Evolutionary conservation across 1,140 invertebrate genomes (phyloP), one percentile per base, ranked within the genome.

Genomic region (Musca domestica): DNA sequence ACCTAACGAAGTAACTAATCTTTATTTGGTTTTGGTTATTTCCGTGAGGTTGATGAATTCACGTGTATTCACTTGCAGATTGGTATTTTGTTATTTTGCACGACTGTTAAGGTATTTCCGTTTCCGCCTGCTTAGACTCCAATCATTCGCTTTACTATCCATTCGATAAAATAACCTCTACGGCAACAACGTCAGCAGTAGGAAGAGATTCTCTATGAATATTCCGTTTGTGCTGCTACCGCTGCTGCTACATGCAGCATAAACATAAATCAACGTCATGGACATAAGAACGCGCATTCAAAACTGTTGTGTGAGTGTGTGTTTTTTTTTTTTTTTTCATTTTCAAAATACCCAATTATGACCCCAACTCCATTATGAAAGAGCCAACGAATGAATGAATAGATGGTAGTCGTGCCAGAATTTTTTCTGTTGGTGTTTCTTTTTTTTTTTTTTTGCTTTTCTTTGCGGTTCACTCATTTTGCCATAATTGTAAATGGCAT

Each of bases 241-340:
- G 46, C 56, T 65, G 17, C 63, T 20, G 49, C 54, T 30, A 61
- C 67, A 67, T 67, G 68, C 67, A 68, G 69, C 70, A 49, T 56
- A 69, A 70, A 76, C 76, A 80, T 80, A 80, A 80, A 80, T 80
- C 77, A 80, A 77, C 77, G 77, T 80, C 77, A 80, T 73, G 70
- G 69, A 71, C 74, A 76, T 73, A 78, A 76, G 70, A 69, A 51
- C 65, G 49, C 49, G 65, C 27, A 61, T 61, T 61, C 56, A 61
- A 61, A 61, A 61, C 34, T 9, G 34, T 41, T 41, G n/a, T n/a
- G n/a, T n/a, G n/a, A n/a, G n/a, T n/a, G n/a, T n/a, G n/a, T n/a
- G n/a, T 41, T 12, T 12, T 10, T 3, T 30, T 30, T 30, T 30
- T 30, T 30, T 30, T 30, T 30, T 30, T 30, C 27, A 4, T 58